A percentile compares a stretch with the other conserved stretches of the same genome.
These are phyloP conservation scores for Andrena dorsata DNA, from an alignment of 2,888 invertebrate genomes.

Conservation along the genomic window DNA sequence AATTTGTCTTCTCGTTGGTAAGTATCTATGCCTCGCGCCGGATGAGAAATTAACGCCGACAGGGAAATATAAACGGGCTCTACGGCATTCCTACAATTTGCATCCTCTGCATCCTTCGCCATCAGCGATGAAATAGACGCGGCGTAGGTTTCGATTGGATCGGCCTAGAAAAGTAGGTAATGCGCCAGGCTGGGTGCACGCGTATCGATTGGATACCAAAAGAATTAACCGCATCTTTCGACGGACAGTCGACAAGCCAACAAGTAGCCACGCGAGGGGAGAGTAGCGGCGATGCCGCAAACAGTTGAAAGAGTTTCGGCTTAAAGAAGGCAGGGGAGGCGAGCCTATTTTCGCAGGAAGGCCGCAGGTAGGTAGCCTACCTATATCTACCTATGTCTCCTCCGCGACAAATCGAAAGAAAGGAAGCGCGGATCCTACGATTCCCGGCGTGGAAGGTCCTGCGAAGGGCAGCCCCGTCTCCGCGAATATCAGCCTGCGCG, in stretches of 20 bases:
- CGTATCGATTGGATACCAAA: slow-evolving; percentile 23
- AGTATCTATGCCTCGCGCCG: no score
- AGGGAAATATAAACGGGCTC: not conserved
- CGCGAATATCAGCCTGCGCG: slow-evolving; percentile 60
- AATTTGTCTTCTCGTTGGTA: slow-evolving; percentile 25
- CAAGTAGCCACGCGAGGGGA: not conserved
- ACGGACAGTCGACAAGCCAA: not conserved
- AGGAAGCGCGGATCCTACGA: slow-evolving; percentile 46
- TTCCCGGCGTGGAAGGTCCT: slow-evolving; percentile 56
- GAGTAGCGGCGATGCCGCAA: slow-evolving; percentile 1
- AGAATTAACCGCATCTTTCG: slow-evolving; percentile 48
- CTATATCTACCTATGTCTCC: slow-evolving; percentile 12
- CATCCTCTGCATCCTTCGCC: not conserved
- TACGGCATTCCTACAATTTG: not conserved
- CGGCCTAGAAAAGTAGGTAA: slow-evolving; percentile 51
- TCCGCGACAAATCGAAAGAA: slow-evolving; percentile 53
- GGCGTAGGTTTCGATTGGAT: not conserved
- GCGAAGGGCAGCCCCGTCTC: slow-evolving; percentile 56
- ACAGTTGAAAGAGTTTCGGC: not conserved
- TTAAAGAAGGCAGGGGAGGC: not conserved
- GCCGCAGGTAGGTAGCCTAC: slow-evolving; percentile 22
- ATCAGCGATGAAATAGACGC: slow-evolving; percentile 6
- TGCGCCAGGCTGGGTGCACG: not conserved
- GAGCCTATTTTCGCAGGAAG: slow-evolving; percentile 32
- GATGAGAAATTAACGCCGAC: slow-evolving; percentile 5